Evolutionary conservation across 1,140 invertebrate species (phyloP), one percentile per base, ranked within the genome.

Genomic region (Gonatopus flavifemur): DNA sequence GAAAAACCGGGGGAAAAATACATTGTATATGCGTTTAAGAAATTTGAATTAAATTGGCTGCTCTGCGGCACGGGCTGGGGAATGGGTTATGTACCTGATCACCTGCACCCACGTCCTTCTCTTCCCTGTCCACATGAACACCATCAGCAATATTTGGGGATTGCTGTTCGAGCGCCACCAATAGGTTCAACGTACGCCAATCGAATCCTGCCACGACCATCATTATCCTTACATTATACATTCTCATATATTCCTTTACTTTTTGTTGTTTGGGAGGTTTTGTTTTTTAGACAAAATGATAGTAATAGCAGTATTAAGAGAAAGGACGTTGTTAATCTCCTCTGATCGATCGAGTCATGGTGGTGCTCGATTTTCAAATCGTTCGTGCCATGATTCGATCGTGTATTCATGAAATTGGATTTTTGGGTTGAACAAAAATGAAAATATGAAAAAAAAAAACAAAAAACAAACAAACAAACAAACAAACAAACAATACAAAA

Each of bases 181-280:
- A 86, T 67, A 99, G 91, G 85, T 98, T 99, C 81, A 96, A 93
- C 62, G 96, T 99, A 79, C 91, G 92, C 86, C 93, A 96, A 86
- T 99, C 97, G 85, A 99, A 99, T 80, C 97, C 96, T 77, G 74
- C 66, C 68, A 77, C 68, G 67, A 74, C 60, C 69, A 76, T 71
- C 67, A 76, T n/a, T 62, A 74, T 46, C 57, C 67, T 73, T 72
- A 69, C 63, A 62, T 76, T 77, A 74, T 55, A 70, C 66, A 61
- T 67, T 72, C 51, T 57, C 56, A 54, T 28, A 37, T 38, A 33
- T 49, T 57, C 31, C 35, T 50, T 47, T 49, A n/a, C 31, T 25
- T 42, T 49, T 49, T 41, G 36, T 48, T 60, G 62, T 50, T 49
- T 22, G 24, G 39, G 51, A 54, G 30, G 44, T 54, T n/a, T n/a